These are phyloP conservation scores for Condylura cristata DNA, from an alignment of 2,113 vertebrate genomes.

Conservation along the genomic window DNA sequence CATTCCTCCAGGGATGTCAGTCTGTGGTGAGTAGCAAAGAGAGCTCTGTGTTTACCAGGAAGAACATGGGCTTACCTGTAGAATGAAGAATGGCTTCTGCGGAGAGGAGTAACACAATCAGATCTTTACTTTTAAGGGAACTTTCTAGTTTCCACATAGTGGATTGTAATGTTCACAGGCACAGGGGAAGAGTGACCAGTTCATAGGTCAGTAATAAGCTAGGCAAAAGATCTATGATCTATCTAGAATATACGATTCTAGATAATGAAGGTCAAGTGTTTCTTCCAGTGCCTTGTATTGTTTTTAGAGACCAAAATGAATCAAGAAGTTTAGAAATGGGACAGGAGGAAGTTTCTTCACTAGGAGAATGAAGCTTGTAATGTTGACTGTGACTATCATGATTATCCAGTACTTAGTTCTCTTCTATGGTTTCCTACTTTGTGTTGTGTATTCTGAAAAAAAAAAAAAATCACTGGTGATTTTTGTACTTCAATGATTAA, in stretches of 20 bases:
- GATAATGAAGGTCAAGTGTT: neutral
- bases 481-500: constrained; percentile 42
- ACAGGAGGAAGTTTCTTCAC: neutral
- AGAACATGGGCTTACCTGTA: neutral
- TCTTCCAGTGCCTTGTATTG: neutral
- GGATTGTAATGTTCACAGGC: neutral
- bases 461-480: neutral
- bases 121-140: neutral
- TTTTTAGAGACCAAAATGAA: neutral
- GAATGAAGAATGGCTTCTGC: fast-evolving
- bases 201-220: neutral
- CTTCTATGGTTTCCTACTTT: neutral
- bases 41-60: neutral
- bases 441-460: neutral
- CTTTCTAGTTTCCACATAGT: neutral
- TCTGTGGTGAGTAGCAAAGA: neutral
- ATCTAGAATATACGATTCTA: too few species aligned
- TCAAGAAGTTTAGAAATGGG: neutral
- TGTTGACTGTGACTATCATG: neutral
- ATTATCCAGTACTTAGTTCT: neutral
- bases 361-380: neutral
- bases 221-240: too few species aligned
- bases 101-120: neutral
- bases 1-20: neutral
- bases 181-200: neutral